phyloP scores from a whole-genome alignment of 2,888 invertebrate species.

The Drosophila phalerata region DNA sequence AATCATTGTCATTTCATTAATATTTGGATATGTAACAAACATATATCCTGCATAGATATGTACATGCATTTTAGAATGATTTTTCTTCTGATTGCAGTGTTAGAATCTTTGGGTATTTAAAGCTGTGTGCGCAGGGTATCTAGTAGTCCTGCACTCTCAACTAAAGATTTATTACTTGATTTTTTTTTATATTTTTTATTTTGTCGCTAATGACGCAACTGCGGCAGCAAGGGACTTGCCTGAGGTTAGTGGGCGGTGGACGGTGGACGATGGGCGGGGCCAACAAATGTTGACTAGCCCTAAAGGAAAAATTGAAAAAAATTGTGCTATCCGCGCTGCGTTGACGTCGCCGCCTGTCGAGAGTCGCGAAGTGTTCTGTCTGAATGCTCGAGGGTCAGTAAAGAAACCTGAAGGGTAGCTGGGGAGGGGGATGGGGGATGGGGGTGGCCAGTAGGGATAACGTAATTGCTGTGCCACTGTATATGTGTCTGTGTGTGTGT shows the following conservation, averaged over 20 bases:
- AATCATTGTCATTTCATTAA: too few relatives aligned
- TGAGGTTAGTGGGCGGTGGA: not conserved
- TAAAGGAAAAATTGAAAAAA: slow-evolving; percentile 68
- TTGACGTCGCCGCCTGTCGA: slow-evolving; percentile 45
- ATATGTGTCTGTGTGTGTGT: slow-evolving; percentile 17
- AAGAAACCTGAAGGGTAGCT: not conserved
- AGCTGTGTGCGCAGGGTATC: not conserved
- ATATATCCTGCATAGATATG: too few relatives aligned
- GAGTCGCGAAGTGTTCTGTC: slow-evolving; percentile 45
- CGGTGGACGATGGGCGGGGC: not conserved
- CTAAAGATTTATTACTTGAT: not conserved
- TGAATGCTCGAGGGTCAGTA: slow-evolving; percentile 53
- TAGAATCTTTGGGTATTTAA: not conserved
- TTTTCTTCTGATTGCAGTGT: too few relatives aligned
- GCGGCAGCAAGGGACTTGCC: slow-evolving; percentile 26
- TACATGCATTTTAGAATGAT: too few relatives aligned
- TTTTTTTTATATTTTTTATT: slow-evolving; percentile 22
- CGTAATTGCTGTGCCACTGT: slow-evolving; percentile 66
- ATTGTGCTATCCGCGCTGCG: slow-evolving; percentile 38
- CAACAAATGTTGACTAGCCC: slow-evolving; percentile 73
- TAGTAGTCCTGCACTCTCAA: not conserved
- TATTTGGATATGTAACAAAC: too few relatives aligned
- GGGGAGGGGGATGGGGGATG: not conserved
- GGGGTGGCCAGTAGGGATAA: slow-evolving; percentile 10
- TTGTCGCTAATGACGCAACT: slow-evolving; percentile 69